phyloP scores from a whole-genome alignment of 2,797 vertebrate species.

The Myotis planiceps region DNA sequence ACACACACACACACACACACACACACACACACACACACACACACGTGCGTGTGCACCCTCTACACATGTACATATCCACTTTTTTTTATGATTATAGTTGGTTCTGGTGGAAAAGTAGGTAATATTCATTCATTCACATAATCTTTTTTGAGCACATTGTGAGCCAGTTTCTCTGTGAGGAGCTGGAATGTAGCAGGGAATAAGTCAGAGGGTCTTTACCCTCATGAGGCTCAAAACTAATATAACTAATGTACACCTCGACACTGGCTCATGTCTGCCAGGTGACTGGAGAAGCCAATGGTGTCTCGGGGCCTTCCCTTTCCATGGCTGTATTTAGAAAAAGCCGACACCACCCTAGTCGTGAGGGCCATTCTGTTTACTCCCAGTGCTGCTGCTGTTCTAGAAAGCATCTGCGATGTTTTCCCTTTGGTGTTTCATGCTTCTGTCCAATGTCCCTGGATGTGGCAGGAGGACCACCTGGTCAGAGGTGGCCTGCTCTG shows the following conservation, averaged over 20 bases:
- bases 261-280: neutral
- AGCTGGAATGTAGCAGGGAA: neutral
- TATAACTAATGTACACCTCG: too few relatives aligned
- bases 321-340: fast-evolving
- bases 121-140: neutral
- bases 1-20: neutral
- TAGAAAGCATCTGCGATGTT: neutral
- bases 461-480: neutral
- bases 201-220: neutral
- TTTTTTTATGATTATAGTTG: neutral
- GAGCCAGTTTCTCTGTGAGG: neutral
- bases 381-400: neutral
- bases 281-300: neutral
- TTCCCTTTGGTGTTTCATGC: neutral
- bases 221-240: neutral
- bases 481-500: neutral
- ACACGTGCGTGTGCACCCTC: neutral
- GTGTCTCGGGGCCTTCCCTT: neutral
- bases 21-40: neutral
- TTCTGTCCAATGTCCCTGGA: neutral
- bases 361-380: neutral
- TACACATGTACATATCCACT: neutral
- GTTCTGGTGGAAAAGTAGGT: neutral
- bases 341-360: fast-evolving
- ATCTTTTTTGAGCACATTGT: neutral